Conservation (phyloP, 1,140 invertebrate genomes). For the Cecropterus lyciades region DNA sequence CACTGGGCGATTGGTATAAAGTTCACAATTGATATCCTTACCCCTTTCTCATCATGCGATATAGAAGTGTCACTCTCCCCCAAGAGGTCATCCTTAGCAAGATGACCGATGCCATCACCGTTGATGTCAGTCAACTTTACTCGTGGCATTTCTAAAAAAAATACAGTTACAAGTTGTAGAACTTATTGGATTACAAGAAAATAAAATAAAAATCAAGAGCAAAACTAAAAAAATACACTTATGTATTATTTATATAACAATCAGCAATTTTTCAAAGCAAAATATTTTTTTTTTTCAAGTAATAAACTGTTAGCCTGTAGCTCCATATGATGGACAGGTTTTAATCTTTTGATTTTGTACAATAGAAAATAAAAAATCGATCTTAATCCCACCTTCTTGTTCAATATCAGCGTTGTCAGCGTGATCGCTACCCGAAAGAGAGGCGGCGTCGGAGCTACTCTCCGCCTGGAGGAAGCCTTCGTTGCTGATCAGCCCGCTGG, state of each 20-base stretch:
- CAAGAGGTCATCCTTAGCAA: conserved; percentile 69
- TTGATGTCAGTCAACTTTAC: conserved; percentile 56
- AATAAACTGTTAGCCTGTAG: no score
- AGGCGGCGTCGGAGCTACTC: conserved; percentile 58
- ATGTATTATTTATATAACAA: no score
- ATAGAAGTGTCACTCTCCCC: conserved; percentile 66
- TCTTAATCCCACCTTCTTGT: conserved; percentile 38
- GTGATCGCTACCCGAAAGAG: conserved; percentile 49
- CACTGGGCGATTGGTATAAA: no score
- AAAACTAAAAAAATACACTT: no score
- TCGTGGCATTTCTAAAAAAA: conserved; percentile 57
- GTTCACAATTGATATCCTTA: conserved; percentile 44
- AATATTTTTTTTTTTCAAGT: no score
- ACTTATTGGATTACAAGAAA: no score
- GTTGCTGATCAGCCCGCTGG: conserved; percentile 48
- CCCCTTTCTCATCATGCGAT: conserved; percentile 50
- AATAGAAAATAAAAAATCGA: no score
- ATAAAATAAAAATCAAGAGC: no score
- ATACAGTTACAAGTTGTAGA: background rate
- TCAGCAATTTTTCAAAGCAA: no score
- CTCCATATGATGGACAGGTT: no score
- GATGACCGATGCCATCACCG: conserved; percentile 55
- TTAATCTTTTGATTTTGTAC: no score
- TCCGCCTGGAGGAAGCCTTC: conserved; percentile 61
- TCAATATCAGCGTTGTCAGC: conserved; percentile 56